phyloP scores from a whole-genome alignment of 2,888 invertebrate species.

The Peribatodes rhomboidaria region DNA sequence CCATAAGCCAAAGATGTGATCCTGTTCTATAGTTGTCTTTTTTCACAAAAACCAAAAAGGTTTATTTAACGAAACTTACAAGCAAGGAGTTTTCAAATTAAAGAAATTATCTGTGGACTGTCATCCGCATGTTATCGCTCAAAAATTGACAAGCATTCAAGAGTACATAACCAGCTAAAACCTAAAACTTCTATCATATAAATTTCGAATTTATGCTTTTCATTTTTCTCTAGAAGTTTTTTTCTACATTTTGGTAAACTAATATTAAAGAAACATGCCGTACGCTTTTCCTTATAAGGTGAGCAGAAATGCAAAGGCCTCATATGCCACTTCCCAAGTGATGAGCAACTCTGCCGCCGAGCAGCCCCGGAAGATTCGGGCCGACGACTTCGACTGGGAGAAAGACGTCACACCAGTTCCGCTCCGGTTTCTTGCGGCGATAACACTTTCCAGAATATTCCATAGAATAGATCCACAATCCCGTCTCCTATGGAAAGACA shows the following conservation, averaged over 20 bases:
- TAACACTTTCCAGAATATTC: constrained; percentile 73
- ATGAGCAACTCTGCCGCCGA: constrained; percentile 68
- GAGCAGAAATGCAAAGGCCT: constrained; percentile 63
- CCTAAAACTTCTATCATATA: too few species aligned
- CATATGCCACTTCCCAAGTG: constrained; percentile 64
- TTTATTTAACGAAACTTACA: too few species aligned
- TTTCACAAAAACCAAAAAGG: too few species aligned
- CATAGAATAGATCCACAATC: constrained; percentile 83
- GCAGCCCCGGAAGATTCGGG: constrained; percentile 64
- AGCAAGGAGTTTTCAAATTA: too few species aligned
- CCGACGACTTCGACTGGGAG: constrained; percentile 82
- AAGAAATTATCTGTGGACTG: too few species aligned
- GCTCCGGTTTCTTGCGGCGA: constrained; percentile 69
- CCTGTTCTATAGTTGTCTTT: too few species aligned
- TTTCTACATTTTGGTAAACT: constrained; percentile 4
- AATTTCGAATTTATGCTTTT: neutral
- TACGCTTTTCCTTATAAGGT: constrained; percentile 71
- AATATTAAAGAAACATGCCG: constrained; percentile 58
- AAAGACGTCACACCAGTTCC: constrained; percentile 73
- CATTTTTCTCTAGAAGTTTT: neutral
- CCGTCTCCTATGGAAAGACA: constrained; percentile 85
- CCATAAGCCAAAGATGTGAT: too few species aligned
- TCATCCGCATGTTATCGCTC: too few species aligned
- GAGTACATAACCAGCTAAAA: too few species aligned
- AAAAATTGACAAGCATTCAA: constrained; percentile 5